A percentile compares a stretch with the other conserved stretches of the same genome.
Conservation (phyloP, 2,797 vertebrate species). For the Thripadectes ignobilis region DNA sequence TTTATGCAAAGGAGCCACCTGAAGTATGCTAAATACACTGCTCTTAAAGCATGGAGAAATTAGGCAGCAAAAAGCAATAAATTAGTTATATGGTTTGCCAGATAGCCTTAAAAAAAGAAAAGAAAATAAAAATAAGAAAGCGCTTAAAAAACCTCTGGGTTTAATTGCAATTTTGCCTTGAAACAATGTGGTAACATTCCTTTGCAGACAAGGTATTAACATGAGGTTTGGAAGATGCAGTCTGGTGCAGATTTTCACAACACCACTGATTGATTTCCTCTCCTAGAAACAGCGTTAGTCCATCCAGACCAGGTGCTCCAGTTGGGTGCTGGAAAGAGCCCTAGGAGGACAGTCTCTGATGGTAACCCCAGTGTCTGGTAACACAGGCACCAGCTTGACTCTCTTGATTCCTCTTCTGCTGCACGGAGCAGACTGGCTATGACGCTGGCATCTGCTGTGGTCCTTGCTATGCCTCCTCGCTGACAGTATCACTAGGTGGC, state of each 20-base stretch:
- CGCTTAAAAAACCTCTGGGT: not conserved
- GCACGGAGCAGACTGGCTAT: not conserved
- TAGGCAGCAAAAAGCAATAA: not conserved
- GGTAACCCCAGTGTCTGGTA: not conserved
- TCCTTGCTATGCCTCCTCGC: not conserved
- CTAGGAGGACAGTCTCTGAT: not conserved
- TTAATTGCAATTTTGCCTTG: not conserved
- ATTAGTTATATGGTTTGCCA: not conserved
- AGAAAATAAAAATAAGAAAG: too few relatives aligned
- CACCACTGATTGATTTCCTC: fast-evolving
- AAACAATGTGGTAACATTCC: not conserved
- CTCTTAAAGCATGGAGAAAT: not conserved
- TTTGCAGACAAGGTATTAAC: not conserved
- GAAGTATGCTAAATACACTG: not conserved
- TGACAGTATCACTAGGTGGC: not conserved
- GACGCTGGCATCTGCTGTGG: not conserved
- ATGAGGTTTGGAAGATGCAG: not conserved
- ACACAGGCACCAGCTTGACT: fast-evolving
- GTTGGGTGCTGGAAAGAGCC: not conserved
- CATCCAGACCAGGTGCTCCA: not conserved
- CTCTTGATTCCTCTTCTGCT: not conserved
- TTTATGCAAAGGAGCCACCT: not conserved
- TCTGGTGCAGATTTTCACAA: not conserved
- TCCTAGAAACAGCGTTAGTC: not conserved
- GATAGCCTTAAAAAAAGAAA: not conserved